Evolutionary conservation across 2,113 vertebrate species (phyloP), one percentile per base, ranked within the genome.

Genomic region (Urocynchramus pylzowi): DNA sequence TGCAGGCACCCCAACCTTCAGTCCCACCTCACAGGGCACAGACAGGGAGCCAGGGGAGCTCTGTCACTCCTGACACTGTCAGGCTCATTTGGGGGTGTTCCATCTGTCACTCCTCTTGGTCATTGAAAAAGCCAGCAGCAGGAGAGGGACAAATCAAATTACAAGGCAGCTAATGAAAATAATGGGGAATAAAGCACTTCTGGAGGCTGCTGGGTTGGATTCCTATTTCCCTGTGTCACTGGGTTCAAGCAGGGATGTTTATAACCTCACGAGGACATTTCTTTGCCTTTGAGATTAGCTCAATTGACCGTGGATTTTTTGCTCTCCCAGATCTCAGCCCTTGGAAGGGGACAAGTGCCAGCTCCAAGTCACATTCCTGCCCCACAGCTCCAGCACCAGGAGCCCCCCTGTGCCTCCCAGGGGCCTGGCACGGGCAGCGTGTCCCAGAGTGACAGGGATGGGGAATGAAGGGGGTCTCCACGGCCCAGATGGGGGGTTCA

Each of bases 131-230:
- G 52, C 24, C 88, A 86, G 73, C 93, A 94, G 89, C 82, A 84
- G 89, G 93, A 95, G 87, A 94, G 60, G 63, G 90, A 87, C 93
- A 97, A 95, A 96, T 95, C 88, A 78, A 92, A 95, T 96, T 96
- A 97, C 75, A 88, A 85, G 87, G 45, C 87, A 71, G 76, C 84
- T 96, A 95, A 96, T 96, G 88, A 96, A 94, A 95, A 93, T 94
- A 95, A 95, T 78, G 61, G 81, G 87, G 49, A 93, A 56, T 81
- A 41, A 91, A 89, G 88, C 75, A 47, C 90, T 93, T 92, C 7
- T 50, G 71, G 90, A 93, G 90, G 86, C 93, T 84, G 96, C 94
- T 81, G 75, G 83, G 68, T 87, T 90, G 94, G 90, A 63, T 92
- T 95, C 89, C 86, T 54, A 81, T 88, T 89, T 95, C 94, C 65